Conservation (phyloP, 2,888 invertebrate genomes). For the Acanthopleura granulata region DNA sequence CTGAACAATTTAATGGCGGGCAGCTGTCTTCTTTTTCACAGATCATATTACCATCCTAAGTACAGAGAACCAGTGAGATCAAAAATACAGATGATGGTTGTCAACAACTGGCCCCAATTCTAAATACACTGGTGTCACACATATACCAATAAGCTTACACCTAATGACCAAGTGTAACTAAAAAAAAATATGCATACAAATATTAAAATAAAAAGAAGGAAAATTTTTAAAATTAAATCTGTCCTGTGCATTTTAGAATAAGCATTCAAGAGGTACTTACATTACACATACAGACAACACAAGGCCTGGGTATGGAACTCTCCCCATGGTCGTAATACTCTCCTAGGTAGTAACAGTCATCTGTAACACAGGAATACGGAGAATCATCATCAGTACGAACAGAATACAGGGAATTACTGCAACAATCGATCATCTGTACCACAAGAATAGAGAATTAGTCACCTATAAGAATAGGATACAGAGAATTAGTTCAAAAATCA, state of each 20-base stretch:
- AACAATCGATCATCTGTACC: no score
- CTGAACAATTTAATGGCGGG: slow-evolving; percentile 83
- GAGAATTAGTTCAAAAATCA: no score
- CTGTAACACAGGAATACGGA: slow-evolving; percentile 71
- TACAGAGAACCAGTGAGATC: slow-evolving; percentile 18
- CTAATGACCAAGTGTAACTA: no score
- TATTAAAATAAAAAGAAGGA: no score
- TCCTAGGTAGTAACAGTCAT: slow-evolving; percentile 75
- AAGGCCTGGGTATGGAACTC: slow-evolving; percentile 77
- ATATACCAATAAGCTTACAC: no score
- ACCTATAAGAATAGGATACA: slow-evolving; percentile 72
- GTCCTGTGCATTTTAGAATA: no score
- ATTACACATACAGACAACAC: slow-evolving; percentile 83
- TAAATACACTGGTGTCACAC: no score
- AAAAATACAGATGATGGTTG: not conserved
- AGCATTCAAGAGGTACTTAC: slow-evolving; percentile 41
- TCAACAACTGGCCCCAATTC: not conserved
- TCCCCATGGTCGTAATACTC: slow-evolving; percentile 82
- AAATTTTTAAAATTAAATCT: no score
- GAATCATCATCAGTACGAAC: no score
- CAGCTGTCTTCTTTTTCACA: slow-evolving; percentile 83
- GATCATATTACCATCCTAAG: slow-evolving; percentile 82
- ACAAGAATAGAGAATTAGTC: slow-evolving; percentile 73
- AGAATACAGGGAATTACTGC: no score
- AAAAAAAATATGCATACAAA: no score